Base-by-base conservation (phyloP, 2,113 vertebrate genomes). In the Condylura cristata region DNA sequence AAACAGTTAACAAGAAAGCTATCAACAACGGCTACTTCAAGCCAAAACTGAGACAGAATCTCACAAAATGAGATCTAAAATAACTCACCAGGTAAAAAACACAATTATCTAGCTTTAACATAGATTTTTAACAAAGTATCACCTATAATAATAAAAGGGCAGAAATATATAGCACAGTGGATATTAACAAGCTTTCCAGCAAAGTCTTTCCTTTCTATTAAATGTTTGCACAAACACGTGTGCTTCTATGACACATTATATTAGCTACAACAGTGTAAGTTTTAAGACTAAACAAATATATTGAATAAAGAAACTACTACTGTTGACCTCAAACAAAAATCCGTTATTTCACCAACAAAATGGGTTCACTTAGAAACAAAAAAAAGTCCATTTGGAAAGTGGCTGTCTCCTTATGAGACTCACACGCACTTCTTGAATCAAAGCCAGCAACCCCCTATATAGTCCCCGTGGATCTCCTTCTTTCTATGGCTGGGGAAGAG, bases 41-140 rank as follows among this genome's bases (percentile, higher is more conserved):
- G 39, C 51, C 71, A 93, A 90, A 93, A 87, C 46, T 80, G 26
- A 83, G 51, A 90, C 24, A 39, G 78, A 65, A 58, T 93, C 82
- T 87, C 87, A 87, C 83, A 89, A 18, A 18, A 88, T 17, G 91
- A 65, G 28, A 90, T 90, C 26, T 93, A 60, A 95, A 94, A 94
- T 51, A 16, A 76, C n/a, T 87, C 41, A 94, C 70, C 95, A 37
- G 11, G 18, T 8, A 94, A 72, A 91, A 86, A 53, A 30, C 74
- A 91, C 26, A 41, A 66, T 0, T 39, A 16, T 51, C 48, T 51
- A 51, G 51, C 26, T 46, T 82, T 32, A 83, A 63, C 30, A 78
- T 34, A 94, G 24, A 18, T 63, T 41, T 95, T 92, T 87, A 81
- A 71, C 81, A 5, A 86, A 78, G 13, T 90, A 86, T 79, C 44